phyloP scores from a whole-genome alignment of 2,113 vertebrate species.

The Typhlomys cinereus region DNA sequence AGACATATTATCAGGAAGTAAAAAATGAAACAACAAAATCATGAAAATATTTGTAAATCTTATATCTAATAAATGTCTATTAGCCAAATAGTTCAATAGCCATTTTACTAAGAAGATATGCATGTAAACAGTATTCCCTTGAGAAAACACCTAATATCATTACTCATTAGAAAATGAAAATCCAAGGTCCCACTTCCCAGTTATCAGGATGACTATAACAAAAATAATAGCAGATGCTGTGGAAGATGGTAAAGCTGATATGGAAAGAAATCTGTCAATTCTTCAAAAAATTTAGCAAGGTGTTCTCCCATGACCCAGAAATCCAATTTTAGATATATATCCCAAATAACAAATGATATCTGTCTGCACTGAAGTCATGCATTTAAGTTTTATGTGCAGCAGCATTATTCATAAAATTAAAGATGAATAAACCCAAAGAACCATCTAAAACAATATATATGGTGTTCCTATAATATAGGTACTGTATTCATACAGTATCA shows the following conservation, averaged over 20 bases:
- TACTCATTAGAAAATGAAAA: neutral
- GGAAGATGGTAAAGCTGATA: neutral
- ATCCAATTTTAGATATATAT: neutral
- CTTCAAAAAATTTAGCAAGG: slow-evolving; percentile 22
- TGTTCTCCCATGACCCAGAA: neutral
- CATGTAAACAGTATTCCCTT: neutral
- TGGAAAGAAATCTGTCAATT: neutral
- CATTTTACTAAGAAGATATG: neutral
- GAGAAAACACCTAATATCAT: neutral
- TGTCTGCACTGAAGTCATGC: neutral
- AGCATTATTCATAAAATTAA: neutral
- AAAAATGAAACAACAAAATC: neutral
- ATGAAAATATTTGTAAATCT: slow-evolving; percentile 48
- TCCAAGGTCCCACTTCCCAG: neutral
- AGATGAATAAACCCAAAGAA: neutral
- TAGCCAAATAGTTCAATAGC: neutral
- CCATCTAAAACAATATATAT: neutral
- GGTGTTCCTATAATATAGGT: no score
- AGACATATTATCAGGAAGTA: neutral
- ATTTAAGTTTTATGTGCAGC: neutral
- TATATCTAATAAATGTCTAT: neutral
- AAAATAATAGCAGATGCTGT: neutral
- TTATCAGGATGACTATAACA: neutral
- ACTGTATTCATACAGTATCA: neutral
- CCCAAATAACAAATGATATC: neutral